These are phyloP conservation scores for Pangasianodon gigas DNA, from an alignment of 2,113 vertebrate genomes.

Conservation along the genomic window DNA sequence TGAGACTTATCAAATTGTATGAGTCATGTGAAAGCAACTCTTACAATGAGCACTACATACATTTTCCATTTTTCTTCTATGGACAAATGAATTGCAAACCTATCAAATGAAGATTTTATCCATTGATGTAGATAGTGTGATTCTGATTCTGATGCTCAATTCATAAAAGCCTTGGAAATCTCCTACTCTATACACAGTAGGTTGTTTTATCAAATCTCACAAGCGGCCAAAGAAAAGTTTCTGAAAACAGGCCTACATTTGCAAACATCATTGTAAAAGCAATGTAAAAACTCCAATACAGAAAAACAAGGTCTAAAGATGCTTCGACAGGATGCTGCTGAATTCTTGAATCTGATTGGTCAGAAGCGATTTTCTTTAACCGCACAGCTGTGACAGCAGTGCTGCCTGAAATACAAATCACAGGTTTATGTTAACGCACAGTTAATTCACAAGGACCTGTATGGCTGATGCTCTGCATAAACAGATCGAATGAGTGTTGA, in stretches of 20 bases:
- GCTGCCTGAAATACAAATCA: not conserved
- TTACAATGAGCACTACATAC: not conserved
- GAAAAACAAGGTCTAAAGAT: not conserved
- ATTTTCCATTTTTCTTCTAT: not conserved
- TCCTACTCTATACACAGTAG: too few species aligned
- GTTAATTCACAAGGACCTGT: not conserved
- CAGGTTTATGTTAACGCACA: not conserved
- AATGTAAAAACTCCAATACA: not conserved
- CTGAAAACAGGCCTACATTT: not conserved
- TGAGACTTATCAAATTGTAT: conserved; percentile 42
- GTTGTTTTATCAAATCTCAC: not conserved
- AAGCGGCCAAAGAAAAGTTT: not conserved
- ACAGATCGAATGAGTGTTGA: not conserved
- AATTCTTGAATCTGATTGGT: not conserved
- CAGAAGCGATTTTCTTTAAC: not conserved
- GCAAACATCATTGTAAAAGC: not conserved
- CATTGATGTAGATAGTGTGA: not conserved
- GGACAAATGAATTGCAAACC: not conserved
- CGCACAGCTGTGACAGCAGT: not conserved
- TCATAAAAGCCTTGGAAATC: not conserved
- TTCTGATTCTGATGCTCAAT: not conserved
- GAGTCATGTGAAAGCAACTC: conserved; percentile 20
- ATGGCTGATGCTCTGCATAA: not conserved
- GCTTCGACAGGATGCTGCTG: not conserved
- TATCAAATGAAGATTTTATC: not conserved